Percentiles rank a stretch among this genome's conserved stretches.
These are phyloP conservation scores for Chaetodon trifascialis DNA, from an alignment of 2,113 vertebrate species.

Conservation along the genomic window DNA sequence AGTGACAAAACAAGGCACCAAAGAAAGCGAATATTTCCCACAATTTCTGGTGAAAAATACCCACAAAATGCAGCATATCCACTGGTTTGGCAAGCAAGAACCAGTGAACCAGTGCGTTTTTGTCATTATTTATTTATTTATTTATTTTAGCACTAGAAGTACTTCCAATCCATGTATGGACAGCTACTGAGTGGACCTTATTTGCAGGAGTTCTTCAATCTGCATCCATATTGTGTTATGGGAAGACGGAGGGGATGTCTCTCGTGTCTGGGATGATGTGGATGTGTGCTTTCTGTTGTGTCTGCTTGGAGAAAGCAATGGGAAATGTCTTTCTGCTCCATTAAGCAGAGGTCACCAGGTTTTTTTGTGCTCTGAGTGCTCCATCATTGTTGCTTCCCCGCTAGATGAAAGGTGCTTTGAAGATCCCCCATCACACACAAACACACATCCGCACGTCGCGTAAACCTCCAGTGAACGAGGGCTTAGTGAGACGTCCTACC, in stretches of 20 bases:
- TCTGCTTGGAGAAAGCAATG: constrained; percentile 54
- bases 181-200: not conserved
- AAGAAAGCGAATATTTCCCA: not conserved
- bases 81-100: too few species aligned
- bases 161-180: not conserved
- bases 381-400: constrained; percentile 71
- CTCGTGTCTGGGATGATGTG: constrained; percentile 17
- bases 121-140: too few species aligned
- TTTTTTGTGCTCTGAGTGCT: constrained; percentile 64
- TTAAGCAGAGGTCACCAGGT: constrained; percentile 75
- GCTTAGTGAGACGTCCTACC: not conserved
- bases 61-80: too few species aligned
- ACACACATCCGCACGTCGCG: constrained; percentile 18
- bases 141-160: too few species aligned
- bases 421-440: constrained; percentile 48
- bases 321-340: constrained; percentile 77
- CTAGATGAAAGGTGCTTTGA: constrained; percentile 75
- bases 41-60: not conserved
- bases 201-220: not conserved
- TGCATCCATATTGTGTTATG: not conserved
- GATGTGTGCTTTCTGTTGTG: constrained; percentile 55
- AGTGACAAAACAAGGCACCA: not conserved
- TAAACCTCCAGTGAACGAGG: constrained; percentile 2
- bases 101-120: too few species aligned
- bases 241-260: constrained; percentile 9